phyloP scores from a whole-genome alignment of 1,140 invertebrate genomes.

The Drosophila littoralis region DNA sequence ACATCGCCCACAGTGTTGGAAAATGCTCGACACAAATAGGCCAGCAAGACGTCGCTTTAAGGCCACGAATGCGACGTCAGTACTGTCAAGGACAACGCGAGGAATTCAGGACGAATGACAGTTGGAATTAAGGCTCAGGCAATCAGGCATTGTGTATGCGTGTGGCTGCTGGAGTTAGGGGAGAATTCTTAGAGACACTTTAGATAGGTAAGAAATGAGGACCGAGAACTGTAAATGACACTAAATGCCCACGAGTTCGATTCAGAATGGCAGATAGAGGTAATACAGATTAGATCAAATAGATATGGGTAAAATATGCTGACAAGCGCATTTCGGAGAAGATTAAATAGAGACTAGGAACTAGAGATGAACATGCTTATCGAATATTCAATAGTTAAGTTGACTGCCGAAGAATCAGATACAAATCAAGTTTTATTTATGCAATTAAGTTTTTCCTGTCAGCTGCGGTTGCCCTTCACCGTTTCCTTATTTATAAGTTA shows the following conservation, averaged over 20 bases:
- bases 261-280: slow-evolving; percentile 11
- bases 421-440: too few relatives aligned
- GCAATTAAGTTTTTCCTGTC: too few relatives aligned
- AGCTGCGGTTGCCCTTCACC: too few relatives aligned
- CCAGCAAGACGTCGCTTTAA: slow-evolving; percentile 46
- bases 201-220: slow-evolving; percentile 4
- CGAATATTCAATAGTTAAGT: too few relatives aligned
- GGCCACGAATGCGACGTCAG: slow-evolving; percentile 50
- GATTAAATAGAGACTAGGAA: too few relatives aligned
- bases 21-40: slow-evolving; percentile 43
- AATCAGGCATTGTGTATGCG: slow-evolving; percentile 28
- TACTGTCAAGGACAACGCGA: slow-evolving; percentile 33
- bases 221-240: slow-evolving; percentile 31
- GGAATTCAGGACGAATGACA: slow-evolving; percentile 40
- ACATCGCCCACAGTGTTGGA: slow-evolving; percentile 45
- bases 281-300: slow-evolving; percentile 15
- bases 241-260: slow-evolving; percentile 28
- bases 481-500: too few relatives aligned
- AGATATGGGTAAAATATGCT: slow-evolving; percentile 8
- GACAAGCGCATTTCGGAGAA: neutral
- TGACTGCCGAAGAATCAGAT: too few relatives aligned
- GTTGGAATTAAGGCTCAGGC: slow-evolving; percentile 42
- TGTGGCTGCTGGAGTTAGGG: slow-evolving; percentile 2
- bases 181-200: neutral
- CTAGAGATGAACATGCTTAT: too few relatives aligned